Conservation (phyloP, 2,113 vertebrate species). For the Coptodon rendalli region DNA sequence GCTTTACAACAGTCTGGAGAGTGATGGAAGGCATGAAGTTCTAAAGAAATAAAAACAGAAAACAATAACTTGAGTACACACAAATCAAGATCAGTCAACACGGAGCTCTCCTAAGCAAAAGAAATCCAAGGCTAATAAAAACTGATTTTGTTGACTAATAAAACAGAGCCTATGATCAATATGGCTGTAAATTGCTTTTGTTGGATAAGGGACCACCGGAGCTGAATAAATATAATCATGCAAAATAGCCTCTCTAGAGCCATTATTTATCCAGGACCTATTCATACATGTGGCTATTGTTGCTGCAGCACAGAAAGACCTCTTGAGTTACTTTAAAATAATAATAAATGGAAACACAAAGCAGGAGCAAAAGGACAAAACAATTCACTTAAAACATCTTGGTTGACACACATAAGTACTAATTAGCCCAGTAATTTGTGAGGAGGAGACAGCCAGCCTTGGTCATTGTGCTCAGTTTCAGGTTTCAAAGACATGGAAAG, state of each 20-base stretch:
- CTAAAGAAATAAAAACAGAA: conserved; percentile 43
- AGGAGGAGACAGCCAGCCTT: conserved; percentile 16
- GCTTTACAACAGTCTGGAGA: conserved; percentile 33
- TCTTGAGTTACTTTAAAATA: neutral
- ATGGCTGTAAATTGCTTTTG: conserved; percentile 53
- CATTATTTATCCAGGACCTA: conserved; percentile 10
- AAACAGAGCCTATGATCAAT: conserved; percentile 47
- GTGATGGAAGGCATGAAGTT: conserved; percentile 9
- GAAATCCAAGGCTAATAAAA: conserved; percentile 33
- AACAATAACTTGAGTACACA: conserved; percentile 46
- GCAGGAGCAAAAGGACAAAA: conserved; percentile 7
- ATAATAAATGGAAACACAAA: neutral
- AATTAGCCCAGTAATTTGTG: conserved; percentile 52
- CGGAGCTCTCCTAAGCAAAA: neutral
- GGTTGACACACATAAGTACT: conserved; percentile 52
- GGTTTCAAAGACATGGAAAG: conserved; percentile 65
- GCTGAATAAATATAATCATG: conserved; percentile 54
- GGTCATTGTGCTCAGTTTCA: conserved; percentile 35
- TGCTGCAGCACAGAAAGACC: neutral
- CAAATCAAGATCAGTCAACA: conserved; percentile 38
- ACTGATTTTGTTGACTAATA: conserved; percentile 49
- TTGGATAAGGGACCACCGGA: conserved; percentile 17
- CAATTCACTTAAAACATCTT: conserved; percentile 23
- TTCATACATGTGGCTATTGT: conserved; percentile 7
- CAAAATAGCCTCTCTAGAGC: conserved; percentile 31